Evolutionary conservation across 2,888 invertebrate species (phyloP), one percentile per base, ranked within the genome.

Genomic region (Cylindroiulus punctatus): DNA sequence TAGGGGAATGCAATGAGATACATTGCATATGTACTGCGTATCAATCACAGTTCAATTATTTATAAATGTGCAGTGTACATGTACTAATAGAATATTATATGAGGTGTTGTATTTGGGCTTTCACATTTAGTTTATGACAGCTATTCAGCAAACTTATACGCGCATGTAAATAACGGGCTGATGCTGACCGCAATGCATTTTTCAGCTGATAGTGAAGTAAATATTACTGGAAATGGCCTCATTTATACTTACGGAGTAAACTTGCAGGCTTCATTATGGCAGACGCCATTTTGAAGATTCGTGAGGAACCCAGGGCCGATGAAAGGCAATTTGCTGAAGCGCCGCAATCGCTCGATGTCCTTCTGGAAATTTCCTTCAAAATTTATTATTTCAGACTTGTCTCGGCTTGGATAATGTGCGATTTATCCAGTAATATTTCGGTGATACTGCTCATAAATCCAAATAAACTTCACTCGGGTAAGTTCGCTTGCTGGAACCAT

Each of bases 201-300:
- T 52, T 0, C 5, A 52, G 52, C 52, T 52, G 17, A n/a, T 2
- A 52, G 19, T 19, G 17, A 1, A 5, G 52, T 1, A n/a, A 17
- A 52, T n/a, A 52, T 19, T 52, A 52, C 19, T 36, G 19, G n/a
- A 52, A 52, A 52, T 52, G 19, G n/a, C 17, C 52, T 19, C n/a
- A 52, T 52, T 19, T 36, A 81, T 36, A 81, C 81, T 81, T 26
- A 81, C 81, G 81, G 19, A 81, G 32, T 17, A 81, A 36, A 30
- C 30, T 8, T 4, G 19, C 26, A 30, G 81, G 81, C 36, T 81
- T 81, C 30, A 81, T 30, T 30, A 30, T 81, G 81, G 81, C 30
- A 81, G 81, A 30, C 81, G 81, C 81, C 81, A 81, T 81, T 30
- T 81, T 81, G 30, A 22, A 36, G 26, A 8, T 19, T 52, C 5